Base-by-base conservation (phyloP, 1,140 invertebrate species). In the Magallana angulata region DNA sequence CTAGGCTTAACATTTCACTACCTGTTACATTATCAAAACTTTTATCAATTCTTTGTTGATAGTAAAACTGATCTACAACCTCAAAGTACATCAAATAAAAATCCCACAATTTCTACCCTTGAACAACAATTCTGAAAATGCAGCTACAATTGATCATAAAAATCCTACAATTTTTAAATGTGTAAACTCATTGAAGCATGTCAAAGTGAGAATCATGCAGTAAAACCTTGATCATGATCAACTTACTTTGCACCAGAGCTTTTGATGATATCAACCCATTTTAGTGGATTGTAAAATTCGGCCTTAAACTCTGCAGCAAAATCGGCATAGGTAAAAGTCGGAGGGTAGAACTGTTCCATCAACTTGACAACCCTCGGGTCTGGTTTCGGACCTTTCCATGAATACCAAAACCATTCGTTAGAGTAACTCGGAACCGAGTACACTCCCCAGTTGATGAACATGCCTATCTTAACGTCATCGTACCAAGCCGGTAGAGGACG, bases 401-500 rank as follows among this genome's bases (percentile, higher is more conserved):
- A 24, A 12, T 84, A 83, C 94, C 94, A 95, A 30, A 92, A 89
- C 82, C 89, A 88, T 58, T 93, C 89, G 88, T 89, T 88, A 6
- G 36, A 16, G 82, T 59, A 59, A 36, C 90, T 90, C 1, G 94
- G 94, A 5, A 94, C 94, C 30, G 93, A 93, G 87, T 94, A 94
- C 4, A 94, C 84, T 14, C 85, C 82, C 87, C 87, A 80, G 14
- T 94, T 93, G 9, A 94, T 81, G 87, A 94, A 94, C 57, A 94
- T 94, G 7, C 94, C 94, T 14, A 88, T 87, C 95, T 95, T 95
- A 9, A 91, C 93, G 11, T 94, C 91, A 84, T 95, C 94, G 85
- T 92, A 95, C 94, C 94, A 95, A 4, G 12, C 18, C 6, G 95
- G 95, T 30, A 94, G 83, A 1, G 95, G 94, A 16, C 95, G 91